Evolutionary conservation across 2,113 vertebrate genomes (phyloP).

Genomic region (Serinus canaria): DNA sequence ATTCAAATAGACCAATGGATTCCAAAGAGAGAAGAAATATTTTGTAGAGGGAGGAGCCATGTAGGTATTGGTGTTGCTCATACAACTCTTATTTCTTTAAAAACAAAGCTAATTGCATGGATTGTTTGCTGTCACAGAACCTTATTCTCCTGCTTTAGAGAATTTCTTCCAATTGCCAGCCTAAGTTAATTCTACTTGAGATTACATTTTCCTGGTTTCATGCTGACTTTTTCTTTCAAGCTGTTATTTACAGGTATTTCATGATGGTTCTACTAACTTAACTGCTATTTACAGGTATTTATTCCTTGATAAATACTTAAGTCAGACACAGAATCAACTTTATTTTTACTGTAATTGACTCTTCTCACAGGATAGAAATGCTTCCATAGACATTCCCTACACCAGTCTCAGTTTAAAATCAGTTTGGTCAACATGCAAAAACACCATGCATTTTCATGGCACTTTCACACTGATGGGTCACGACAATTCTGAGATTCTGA

Average conservation of each 20-base stretch:
- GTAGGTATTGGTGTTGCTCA: background rate
- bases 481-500: background rate
- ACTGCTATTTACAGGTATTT: background rate
- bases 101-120: background rate
- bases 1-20: background rate
- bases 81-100: background rate
- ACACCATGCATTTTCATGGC: background rate
- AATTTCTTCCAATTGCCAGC: background rate
- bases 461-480: background rate
- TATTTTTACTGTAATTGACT: background rate
- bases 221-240: background rate
- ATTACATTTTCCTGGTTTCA: background rate
- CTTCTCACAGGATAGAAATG: background rate
- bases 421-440: background rate
- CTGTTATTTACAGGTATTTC: background rate
- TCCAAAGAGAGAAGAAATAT: background rate
- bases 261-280: background rate
- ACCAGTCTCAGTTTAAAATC: background rate
- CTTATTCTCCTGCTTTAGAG: background rate
- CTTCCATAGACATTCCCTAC: background rate
- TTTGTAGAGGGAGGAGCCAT: background rate
- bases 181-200: background rate
- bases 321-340: background rate
- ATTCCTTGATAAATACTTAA: background rate
- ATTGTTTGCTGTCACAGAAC: background rate